Conservation (phyloP, 2,888 invertebrate genomes). For the Coecobrya sp. region DNA sequence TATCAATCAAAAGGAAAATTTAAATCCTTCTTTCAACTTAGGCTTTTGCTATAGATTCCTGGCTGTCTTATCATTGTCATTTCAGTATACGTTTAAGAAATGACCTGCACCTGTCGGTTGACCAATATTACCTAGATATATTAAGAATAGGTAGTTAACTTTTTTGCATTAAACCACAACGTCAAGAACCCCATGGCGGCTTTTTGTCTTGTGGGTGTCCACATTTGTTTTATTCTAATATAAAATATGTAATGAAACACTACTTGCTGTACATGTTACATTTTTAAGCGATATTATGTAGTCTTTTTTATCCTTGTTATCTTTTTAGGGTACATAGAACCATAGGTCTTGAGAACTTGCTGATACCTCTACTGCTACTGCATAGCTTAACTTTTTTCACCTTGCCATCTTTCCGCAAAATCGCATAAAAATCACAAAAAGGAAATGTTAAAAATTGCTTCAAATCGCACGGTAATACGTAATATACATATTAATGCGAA, state of each 20-base stretch:
- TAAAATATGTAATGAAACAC: too few species aligned
- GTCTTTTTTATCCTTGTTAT: slow-evolving; percentile 10
- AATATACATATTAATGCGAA: background rate
- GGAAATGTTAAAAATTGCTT: slow-evolving; percentile 31
- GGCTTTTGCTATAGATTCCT: too few species aligned
- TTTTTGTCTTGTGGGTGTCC: background rate
- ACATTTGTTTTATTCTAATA: background rate
- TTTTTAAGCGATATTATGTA: background rate
- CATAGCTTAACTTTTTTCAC: background rate
- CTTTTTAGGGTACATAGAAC: background rate
- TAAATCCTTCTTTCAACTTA: too few species aligned
- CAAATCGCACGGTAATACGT: slow-evolving; percentile 20
- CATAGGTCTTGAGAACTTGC: slow-evolving; percentile 19
- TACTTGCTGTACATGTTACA: too few species aligned
- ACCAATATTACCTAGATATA: too few species aligned
- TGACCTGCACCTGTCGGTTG: too few species aligned
- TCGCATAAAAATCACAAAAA: slow-evolving; percentile 38
- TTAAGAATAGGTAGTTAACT: too few species aligned
- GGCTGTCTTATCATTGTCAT: too few species aligned
- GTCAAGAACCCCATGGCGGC: too few species aligned
- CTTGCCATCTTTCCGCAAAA: slow-evolving; percentile 51
- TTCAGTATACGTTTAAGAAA: too few species aligned
- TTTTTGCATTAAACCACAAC: too few species aligned
- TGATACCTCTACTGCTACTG: background rate
- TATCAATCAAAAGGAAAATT: too few species aligned